Evolutionary conservation across 2,113 vertebrate genomes (phyloP).

Genomic region (Pluvianellus socialis): DNA sequence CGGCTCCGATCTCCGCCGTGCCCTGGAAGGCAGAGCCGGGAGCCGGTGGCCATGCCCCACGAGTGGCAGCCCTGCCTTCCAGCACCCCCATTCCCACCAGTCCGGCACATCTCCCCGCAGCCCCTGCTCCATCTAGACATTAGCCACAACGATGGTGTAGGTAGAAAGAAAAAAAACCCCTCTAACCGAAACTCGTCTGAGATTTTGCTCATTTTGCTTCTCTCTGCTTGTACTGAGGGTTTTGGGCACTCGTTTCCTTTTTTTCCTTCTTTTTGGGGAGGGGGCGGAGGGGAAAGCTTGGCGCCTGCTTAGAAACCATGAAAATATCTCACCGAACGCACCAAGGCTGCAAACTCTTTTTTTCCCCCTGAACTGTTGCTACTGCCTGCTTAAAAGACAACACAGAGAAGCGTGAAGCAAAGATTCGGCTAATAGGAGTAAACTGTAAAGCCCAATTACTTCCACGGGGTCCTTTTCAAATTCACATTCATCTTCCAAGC

Average conservation of each 20-base stretch:
- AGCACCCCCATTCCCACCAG: neutral
- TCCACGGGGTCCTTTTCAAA: conserved; percentile 22
- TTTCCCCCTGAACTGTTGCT: neutral
- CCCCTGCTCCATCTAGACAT: neutral
- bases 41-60: neutral
- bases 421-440: neutral
- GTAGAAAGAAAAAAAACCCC: neutral
- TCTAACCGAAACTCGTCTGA: neutral
- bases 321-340: neutral
- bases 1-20: rapidly evolving
- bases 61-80: neutral
- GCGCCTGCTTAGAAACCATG: neutral
- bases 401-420: neutral
- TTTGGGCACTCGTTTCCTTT: neutral
- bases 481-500: conserved; percentile 54
- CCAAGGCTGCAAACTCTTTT: neutral
- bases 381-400: neutral
- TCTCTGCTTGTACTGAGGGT: neutral
- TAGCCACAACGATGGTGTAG: rapidly evolving
- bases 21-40: rapidly evolving
- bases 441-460: neutral
- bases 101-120: rapidly evolving
- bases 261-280: neutral
- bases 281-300: neutral
- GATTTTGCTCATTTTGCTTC: neutral